phyloP scores from a whole-genome alignment of 2,888 invertebrate species.

The Drosophila crucigera region DNA sequence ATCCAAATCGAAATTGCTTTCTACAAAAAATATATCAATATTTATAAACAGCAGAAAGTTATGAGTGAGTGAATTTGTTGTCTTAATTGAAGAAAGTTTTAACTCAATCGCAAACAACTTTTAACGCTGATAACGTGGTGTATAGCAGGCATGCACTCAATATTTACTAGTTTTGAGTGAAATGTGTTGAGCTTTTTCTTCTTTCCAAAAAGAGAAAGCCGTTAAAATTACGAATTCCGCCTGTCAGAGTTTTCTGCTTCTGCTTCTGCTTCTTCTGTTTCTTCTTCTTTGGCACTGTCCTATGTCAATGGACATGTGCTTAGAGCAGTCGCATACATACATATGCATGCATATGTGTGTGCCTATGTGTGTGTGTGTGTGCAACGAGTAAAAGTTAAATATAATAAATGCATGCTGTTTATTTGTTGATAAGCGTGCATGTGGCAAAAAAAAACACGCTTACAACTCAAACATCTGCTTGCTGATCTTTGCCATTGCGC shows the following conservation, averaged over 20 bases:
- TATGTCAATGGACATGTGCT: slow-evolving; percentile 59
- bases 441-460: slow-evolving; percentile 47
- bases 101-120: neutral
- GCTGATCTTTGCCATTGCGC: slow-evolving; percentile 62
- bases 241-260: slow-evolving; percentile 14
- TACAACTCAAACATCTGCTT: slow-evolving; percentile 66
- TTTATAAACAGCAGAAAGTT: neutral
- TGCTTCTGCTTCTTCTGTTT: slow-evolving; percentile 13
- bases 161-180: slow-evolving; percentile 25
- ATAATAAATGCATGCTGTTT: slow-evolving; percentile 5
- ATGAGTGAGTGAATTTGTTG: neutral
- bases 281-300: slow-evolving; percentile 50
- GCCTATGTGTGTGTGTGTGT: neutral
- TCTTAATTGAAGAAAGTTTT: neutral
- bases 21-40: neutral
- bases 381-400: slow-evolving; percentile 22
- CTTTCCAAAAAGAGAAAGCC: slow-evolving; percentile 59
- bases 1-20: neutral
- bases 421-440: slow-evolving; percentile 44
- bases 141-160: neutral
- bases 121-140: neutral
- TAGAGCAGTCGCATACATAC: slow-evolving; percentile 3
- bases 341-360: neutral
- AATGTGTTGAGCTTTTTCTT: slow-evolving; percentile 5
- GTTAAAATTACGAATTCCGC: slow-evolving; percentile 42